Conservation (phyloP, 2,113 vertebrate species). For the Corydoras maculifer region DNA sequence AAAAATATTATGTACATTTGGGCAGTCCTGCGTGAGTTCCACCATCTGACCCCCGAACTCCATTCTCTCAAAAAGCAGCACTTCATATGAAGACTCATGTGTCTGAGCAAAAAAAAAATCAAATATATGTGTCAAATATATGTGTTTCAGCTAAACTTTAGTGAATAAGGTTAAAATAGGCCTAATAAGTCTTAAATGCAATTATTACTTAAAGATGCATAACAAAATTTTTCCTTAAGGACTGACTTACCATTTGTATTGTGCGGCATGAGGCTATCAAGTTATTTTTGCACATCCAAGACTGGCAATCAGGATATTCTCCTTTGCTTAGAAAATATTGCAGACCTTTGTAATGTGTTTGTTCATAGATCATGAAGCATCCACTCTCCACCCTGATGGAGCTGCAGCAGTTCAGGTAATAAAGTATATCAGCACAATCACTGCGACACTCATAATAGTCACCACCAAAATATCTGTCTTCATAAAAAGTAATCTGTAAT, state of each 20-base stretch:
- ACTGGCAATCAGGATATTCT: conserved; percentile 50
- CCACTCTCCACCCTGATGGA: conserved; percentile 64
- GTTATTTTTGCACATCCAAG: conserved; percentile 54
- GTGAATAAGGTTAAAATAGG: background rate
- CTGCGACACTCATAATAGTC: conserved; percentile 50
- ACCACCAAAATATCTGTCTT: conserved; percentile 56
- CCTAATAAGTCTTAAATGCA: background rate
- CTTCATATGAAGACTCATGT: conserved; percentile 33
- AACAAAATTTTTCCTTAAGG: background rate
- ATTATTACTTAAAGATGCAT: background rate
- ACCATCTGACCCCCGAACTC: conserved; percentile 60
- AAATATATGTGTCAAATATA: background rate
- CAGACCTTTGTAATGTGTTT: conserved; percentile 48
- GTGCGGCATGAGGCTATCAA: conserved; percentile 49
- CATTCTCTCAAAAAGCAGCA: conserved; percentile 53
- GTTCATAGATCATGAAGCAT: conserved; percentile 67
- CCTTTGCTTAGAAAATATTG: conserved; percentile 55
- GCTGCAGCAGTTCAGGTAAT: conserved; percentile 47
- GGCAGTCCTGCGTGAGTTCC: conserved; percentile 57
- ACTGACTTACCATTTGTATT: conserved; percentile 47
- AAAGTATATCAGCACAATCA: conserved; percentile 58
- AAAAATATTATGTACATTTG: conserved; percentile 52
- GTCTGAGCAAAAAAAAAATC: conserved; percentile 36
- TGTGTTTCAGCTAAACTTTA: too few species aligned
- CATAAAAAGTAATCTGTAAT: conserved; percentile 60